A percentile compares a stretch with the other conserved stretches of the same genome.
Conservation (phyloP, 2,113 vertebrate genomes). For the Sitta europaea region DNA sequence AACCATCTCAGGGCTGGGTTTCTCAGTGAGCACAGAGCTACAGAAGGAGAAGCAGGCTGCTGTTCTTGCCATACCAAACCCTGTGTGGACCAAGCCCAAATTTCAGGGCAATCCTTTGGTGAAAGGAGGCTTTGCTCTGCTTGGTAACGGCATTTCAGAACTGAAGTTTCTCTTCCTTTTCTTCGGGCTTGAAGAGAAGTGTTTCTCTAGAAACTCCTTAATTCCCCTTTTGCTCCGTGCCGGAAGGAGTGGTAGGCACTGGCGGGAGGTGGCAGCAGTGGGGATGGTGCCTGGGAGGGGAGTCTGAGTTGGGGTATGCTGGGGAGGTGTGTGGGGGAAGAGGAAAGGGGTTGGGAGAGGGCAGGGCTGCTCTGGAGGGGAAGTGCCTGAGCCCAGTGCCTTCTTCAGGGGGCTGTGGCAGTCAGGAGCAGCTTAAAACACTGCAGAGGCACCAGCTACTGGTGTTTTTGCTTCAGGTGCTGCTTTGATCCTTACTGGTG, state of each 20-base stretch:
- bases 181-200: background rate
- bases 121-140: background rate
- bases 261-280: background rate
- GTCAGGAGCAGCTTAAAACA: background rate
- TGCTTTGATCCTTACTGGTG: background rate
- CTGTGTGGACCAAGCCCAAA: accelerated
- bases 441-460: background rate
- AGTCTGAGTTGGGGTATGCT: background rate
- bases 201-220: conserved; percentile 52
- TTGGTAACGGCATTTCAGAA: background rate
- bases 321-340: background rate
- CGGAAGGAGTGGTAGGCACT: background rate
- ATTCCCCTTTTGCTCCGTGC: conserved; percentile 23
- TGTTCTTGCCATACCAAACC: background rate
- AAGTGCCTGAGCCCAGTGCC: background rate
- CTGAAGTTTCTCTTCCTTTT: conserved; percentile 61
- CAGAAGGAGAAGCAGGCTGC: background rate
- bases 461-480: background rate
- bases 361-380: background rate
- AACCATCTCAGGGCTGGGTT: background rate
- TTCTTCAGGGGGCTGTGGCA: background rate
- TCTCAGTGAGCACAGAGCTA: background rate
- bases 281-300: background rate
- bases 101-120: background rate
- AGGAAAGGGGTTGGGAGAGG: background rate